These are phyloP conservation scores for Pseudoatta argentina DNA, from an alignment of 1,140 invertebrate genomes.

Conservation along the genomic window DNA sequence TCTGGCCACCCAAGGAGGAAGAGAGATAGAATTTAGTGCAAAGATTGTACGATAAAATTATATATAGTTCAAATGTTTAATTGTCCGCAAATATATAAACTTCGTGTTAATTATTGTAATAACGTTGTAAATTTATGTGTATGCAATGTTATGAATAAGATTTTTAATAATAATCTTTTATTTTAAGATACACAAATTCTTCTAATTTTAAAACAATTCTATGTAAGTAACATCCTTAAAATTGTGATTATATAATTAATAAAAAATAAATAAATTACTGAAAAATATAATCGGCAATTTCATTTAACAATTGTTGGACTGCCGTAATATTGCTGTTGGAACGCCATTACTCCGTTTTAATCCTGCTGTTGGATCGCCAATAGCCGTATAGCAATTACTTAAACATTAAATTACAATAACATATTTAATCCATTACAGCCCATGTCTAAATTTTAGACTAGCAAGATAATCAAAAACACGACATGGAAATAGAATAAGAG, in stretches of 20 bases:
- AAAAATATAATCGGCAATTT: neutral
- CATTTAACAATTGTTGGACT: neutral
- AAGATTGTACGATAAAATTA: neutral
- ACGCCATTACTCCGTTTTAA: neutral
- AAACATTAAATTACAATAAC: conserved; percentile 9
- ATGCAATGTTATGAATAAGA: neutral
- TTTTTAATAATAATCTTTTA: neutral
- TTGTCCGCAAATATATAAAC: neutral
- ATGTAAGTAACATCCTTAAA: neutral
- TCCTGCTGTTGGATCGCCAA: neutral
- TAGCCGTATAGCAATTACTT: neutral
- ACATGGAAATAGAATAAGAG: too few species aligned
- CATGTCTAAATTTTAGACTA: neutral
- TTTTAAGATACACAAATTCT: neutral
- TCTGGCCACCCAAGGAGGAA: neutral
- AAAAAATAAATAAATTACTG: neutral
- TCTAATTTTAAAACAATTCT: neutral
- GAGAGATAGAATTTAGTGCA: neutral
- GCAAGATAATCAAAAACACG: too few species aligned
- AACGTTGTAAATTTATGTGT: neutral
- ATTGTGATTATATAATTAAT: neutral
- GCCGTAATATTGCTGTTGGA: neutral
- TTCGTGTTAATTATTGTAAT: neutral
- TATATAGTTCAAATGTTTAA: neutral
- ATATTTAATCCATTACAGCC: neutral